Conservation (phyloP, 2,113 vertebrate genomes). For the Pterophyllum scalare region DNA sequence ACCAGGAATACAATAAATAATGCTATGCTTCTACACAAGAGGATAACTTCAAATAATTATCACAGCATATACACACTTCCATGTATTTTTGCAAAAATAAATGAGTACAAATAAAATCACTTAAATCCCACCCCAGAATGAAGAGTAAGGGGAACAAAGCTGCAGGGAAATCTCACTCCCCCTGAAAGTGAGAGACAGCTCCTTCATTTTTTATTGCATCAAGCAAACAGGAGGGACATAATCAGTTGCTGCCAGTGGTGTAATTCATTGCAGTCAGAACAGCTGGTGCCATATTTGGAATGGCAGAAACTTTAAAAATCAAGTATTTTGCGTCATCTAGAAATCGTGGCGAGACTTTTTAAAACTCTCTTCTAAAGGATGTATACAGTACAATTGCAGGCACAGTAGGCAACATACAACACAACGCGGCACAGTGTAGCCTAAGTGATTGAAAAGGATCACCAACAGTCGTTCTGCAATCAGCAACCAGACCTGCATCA, state of each 20-base stretch:
- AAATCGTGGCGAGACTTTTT: slow-evolving; percentile 11
- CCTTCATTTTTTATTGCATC: slow-evolving; percentile 67
- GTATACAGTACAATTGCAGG: background rate
- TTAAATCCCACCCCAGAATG: slow-evolving; percentile 23
- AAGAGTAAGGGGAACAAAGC: slow-evolving; percentile 39
- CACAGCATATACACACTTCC: background rate
- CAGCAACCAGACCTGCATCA: slow-evolving; percentile 16
- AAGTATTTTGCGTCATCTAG: slow-evolving; percentile 39
- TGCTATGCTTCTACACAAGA: background rate
- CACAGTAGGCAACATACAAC: background rate
- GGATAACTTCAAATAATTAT: background rate
- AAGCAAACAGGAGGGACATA: slow-evolving; percentile 66
- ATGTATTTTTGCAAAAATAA: too few relatives aligned
- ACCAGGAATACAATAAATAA: background rate
- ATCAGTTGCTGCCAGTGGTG: slow-evolving; percentile 66
- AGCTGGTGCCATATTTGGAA: slow-evolving; percentile 54
- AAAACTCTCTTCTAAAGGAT: background rate
- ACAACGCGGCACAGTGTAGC: background rate
- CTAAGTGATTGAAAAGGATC: slow-evolving; percentile 6
- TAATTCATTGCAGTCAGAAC: slow-evolving; percentile 59
- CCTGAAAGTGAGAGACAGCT: slow-evolving; percentile 49
- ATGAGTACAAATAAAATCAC: background rate
- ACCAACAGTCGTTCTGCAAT: background rate
- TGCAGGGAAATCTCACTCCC: slow-evolving; percentile 45
- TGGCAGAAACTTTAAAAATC: slow-evolving; percentile 30